Percentiles rank a stretch among this genome's conserved stretches.
Evolutionary conservation across 2,888 invertebrate species (phyloP).

Genomic region (Himalopsyche anomala): DNA sequence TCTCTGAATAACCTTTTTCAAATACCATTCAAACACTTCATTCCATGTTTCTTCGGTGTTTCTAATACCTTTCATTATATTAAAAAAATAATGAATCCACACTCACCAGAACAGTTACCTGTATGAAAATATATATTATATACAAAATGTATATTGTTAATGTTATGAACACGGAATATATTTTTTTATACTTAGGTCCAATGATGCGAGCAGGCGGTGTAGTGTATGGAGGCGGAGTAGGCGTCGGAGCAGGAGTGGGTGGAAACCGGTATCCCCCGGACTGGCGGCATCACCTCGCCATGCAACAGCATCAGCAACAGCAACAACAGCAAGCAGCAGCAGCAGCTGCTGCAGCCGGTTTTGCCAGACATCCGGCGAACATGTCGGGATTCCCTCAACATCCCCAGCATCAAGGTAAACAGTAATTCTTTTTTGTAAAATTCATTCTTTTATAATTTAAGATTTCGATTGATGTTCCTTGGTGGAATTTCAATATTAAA

Average conservation of each 20-base stretch:
- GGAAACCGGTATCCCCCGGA: slow-evolving; percentile 70
- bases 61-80: no score
- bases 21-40: no score
- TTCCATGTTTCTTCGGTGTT: no score
- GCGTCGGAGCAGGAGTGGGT: slow-evolving; percentile 68
- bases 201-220: slow-evolving; percentile 81
- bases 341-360: slow-evolving; percentile 28
- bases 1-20: no score
- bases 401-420: slow-evolving; percentile 74
- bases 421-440: neutral
- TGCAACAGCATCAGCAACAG: slow-evolving; percentile 77
- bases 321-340: slow-evolving; percentile 23
- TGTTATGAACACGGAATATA: no score
- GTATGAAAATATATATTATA: no score
- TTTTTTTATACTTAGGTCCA: slow-evolving; percentile 72
- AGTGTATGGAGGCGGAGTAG: slow-evolving; percentile 68
- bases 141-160: no score
- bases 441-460: no score
- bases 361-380: slow-evolving; percentile 59
- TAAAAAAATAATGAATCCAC: no score
- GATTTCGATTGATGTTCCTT: no score
- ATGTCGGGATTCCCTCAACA: slow-evolving; percentile 72
- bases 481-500: no score
- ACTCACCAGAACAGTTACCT: no score
- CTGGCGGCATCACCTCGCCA: slow-evolving; percentile 77